Evolutionary conservation across 2,888 invertebrate genomes (phyloP).

Genomic region (Iselma pallidipennis): DNA sequence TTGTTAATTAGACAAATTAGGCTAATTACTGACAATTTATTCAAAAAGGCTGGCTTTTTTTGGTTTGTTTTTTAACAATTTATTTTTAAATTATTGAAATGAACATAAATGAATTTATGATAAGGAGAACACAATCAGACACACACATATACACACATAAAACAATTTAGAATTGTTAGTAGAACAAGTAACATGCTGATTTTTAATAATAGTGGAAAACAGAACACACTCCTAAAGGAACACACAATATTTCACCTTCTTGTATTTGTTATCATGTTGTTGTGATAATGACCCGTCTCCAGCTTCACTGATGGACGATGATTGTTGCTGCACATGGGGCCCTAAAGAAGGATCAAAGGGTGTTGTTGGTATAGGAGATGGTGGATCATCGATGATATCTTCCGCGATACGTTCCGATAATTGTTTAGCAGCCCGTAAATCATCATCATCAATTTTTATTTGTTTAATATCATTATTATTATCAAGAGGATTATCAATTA

Average conservation of each 20-base stretch:
- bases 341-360: constrained; percentile 39
- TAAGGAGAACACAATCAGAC: background rate
- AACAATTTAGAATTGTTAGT: background rate
- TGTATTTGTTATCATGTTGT: constrained; percentile 45
- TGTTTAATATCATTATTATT: constrained; percentile 13
- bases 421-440: constrained; percentile 35
- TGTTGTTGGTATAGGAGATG: constrained; percentile 18
- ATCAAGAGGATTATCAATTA: background rate
- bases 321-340: constrained; percentile 44
- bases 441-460: constrained; percentile 30
- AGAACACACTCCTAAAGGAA: constrained; percentile 43
- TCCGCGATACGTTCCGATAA: constrained; percentile 43
- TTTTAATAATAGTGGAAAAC: background rate
- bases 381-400: constrained; percentile 35
- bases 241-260: constrained; percentile 56
- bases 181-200: background rate
- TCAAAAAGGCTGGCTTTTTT: background rate
- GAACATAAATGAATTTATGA: background rate
- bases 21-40: too few relatives aligned
- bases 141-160: constrained; percentile 16
- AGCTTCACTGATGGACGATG: constrained; percentile 18
- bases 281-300: constrained; percentile 58
- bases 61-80: background rate
- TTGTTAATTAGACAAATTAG: background rate
- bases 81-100: background rate